Evolutionary conservation across 2,888 invertebrate species (phyloP), one percentile per base, ranked within the genome.

Genomic region (Parnassius smintheus): DNA sequence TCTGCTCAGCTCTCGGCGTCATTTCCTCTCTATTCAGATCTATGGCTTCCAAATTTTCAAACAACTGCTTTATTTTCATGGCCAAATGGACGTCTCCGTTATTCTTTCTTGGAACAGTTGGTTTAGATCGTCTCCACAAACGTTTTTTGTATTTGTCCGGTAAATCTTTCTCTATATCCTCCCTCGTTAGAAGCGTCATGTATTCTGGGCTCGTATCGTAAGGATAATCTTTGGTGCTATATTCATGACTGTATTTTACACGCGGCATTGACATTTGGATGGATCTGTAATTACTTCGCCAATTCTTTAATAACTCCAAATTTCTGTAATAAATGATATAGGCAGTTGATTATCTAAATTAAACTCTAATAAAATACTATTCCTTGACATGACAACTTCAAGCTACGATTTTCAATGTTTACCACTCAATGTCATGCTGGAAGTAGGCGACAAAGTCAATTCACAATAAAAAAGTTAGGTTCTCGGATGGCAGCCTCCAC

Each of bases 141-240:
- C 73, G 81, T 70, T 77, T 89, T 64, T 65, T 86, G 55, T 85
- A 89, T 66, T 91, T 90, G 63, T 92, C 88, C 0, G 92, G 91
- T 2, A 91, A 74, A 69, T 93, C 92, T 66, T 86, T 89, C 69
- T 91, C 84, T 18, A 90, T 81, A 56, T 91, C 89, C 42, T 89
- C 85, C 67, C 94, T 78, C 0, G 87, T 90, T 11, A 93, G 76
- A 9, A 93, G 78, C 22, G 84, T 86, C 76, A 93, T 88, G 71
- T 91, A 93, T n/a, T 93, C 92, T 0, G 92, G 84, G 69, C 92
- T 88, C 0, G 93, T 93, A 67, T 93, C 94, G 74, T 92, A 94
- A 2, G 93, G 93, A n/a, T 78, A 80, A 50, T 76, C 68, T 7
- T 80, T 76, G 0, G 81, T 70, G 4, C 77, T 74, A 53, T 83